Evolutionary conservation across 2,888 invertebrate species (phyloP), one percentile per base, ranked within the genome.

Genomic region (Pimpla rufipes): DNA sequence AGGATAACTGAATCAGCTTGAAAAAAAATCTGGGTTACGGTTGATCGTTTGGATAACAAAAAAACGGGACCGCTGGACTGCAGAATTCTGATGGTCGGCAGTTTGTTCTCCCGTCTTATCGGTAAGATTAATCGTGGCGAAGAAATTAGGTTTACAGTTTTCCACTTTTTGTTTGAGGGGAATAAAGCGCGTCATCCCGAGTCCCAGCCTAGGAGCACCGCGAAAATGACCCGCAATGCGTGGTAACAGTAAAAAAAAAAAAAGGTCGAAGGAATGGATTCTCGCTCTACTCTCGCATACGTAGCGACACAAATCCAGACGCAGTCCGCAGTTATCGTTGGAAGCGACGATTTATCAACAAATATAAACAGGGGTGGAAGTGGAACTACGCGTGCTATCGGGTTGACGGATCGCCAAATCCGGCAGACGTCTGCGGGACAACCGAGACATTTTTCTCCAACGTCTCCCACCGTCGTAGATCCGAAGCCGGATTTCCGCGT

Each of bases 281-380:
- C n/a, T n/a, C n/a, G 16, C 35, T n/a, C 7, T 57, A 42, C 6
- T 29, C 13, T 59, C 57, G 42, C 62, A 23, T 45, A 37, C 42
- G 21, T 35, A 68, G 55, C 23, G 45, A 70, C 16, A 62, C 18
- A 50, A 62, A 64, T 75, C 55, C 64, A 47, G 55, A 29, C 29
- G 18, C 21, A 64, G 18, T 40, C 21, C 11, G 16, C 18, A 23
- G 64, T 64, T 79, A 75, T 79, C 35, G 70, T 10, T 29, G 74
- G 68, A 21, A 70, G 23, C 62, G 42, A 45, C 70, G 42, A 82
- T 82, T 79, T 66, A 70, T 82, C 75, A 70, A 82, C 29, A 75
- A 67, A 81, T 81, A 73, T 73, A 77, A 73, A 57, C 67, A 81
- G 66, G 66, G 42, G 50, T 67, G 23, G 73, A 45, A 45, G 73